phyloP scores from a whole-genome alignment of 2,888 invertebrate species.

The Tipula vernalis region DNA sequence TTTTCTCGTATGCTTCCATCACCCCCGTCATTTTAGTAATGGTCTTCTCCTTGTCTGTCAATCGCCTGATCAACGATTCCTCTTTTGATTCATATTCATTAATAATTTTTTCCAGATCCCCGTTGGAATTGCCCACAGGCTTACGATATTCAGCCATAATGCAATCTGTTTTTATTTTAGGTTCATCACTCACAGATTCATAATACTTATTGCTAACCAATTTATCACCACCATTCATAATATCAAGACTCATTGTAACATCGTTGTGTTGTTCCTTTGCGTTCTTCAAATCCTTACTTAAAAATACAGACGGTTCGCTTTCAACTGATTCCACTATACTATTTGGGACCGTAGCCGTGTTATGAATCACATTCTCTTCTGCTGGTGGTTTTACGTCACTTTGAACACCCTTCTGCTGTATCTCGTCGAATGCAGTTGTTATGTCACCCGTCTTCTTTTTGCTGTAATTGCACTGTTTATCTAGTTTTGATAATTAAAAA shows the following conservation, averaged over 20 bases:
- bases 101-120: slow-evolving; percentile 35
- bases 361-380: neutral
- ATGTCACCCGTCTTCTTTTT: neutral
- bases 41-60: slow-evolving; percentile 35
- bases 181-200: neutral
- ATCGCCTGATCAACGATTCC: slow-evolving; percentile 33
- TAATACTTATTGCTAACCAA: neutral
- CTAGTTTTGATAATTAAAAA: neutral
- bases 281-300: neutral
- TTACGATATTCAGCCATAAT: neutral
- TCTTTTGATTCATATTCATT: slow-evolving; percentile 35
- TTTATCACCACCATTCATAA: neutral
- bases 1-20: slow-evolving; percentile 67
- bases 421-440: neutral
- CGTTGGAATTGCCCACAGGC: slow-evolving; percentile 17
- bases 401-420: neutral
- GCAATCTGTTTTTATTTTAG: neutral
- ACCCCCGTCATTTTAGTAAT: slow-evolving; percentile 44
- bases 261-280: neutral
- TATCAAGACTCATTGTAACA: neutral
- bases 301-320: neutral
- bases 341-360: neutral
- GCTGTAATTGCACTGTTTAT: neutral
- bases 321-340: neutral
- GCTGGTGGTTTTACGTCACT: neutral